Conservation (phyloP, 2,888 invertebrate species). For the Ennomos quercinarius region DNA sequence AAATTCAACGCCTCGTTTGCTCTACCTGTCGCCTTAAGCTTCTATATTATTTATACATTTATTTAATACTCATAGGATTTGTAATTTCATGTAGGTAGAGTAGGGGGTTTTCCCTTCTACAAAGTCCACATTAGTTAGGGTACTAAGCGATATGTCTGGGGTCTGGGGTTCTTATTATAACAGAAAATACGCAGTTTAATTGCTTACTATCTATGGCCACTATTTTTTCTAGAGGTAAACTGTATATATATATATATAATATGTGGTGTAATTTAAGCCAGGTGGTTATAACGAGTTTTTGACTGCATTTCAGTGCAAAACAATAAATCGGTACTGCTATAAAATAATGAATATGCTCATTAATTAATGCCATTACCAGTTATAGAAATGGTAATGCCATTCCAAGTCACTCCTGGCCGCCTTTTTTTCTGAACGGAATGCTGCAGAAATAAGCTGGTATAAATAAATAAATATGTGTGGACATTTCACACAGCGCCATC, state of each 20-base stretch:
- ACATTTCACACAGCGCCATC: too few species aligned
- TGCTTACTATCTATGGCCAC: not conserved
- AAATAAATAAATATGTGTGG: too few species aligned
- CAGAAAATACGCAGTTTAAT: not conserved
- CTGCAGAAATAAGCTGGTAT: constrained; percentile 44
- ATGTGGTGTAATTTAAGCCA: not conserved
- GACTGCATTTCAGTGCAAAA: constrained; percentile 1
- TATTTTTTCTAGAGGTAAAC: not conserved
- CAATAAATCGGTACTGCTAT: constrained; percentile 11
- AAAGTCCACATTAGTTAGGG: too few species aligned
- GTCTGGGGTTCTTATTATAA: too few species aligned
- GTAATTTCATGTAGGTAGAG: too few species aligned
- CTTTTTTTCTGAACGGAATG: constrained; percentile 25
- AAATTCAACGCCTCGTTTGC: too few species aligned
- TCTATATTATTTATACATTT: too few species aligned
- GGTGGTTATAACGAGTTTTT: constrained; percentile 8
- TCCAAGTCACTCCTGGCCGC: constrained; percentile 22
- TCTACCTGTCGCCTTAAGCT: too few species aligned
- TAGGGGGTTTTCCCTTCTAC: too few species aligned
- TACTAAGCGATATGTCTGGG: too few species aligned
- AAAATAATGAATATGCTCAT: constrained; percentile 19
- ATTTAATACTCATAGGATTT: too few species aligned
- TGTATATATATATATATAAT: too few species aligned
- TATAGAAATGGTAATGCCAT: constrained; percentile 17
- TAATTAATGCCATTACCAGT: constrained; percentile 11